A percentile compares a stretch with the other conserved stretches of the same genome.
These are phyloP conservation scores for Gari tellinella DNA, from an alignment of 2,888 invertebrate species.

Conservation along the genomic window DNA sequence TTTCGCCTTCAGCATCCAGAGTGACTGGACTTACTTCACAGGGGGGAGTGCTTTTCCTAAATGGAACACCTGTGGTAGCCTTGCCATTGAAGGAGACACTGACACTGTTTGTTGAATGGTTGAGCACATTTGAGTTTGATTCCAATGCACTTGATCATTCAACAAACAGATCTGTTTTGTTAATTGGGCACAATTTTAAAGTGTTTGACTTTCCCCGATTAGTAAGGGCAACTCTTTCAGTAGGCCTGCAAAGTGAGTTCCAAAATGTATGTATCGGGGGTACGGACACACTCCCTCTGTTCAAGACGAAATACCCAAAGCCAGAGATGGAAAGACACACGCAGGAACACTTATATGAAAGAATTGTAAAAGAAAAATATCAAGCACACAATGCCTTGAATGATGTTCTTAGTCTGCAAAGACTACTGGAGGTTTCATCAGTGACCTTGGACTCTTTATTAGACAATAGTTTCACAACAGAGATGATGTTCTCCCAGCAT, in stretches of 20 bases:
- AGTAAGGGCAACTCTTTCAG: not conserved
- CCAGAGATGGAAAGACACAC: not conserved
- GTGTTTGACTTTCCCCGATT: slow-evolving; percentile 21
- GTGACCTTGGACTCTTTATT: no score
- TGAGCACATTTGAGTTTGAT: no score
- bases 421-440: no score
- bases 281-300: slow-evolving; percentile 10
- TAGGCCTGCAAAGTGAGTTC: not conserved
- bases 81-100: slow-evolving; percentile 6
- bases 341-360: not conserved
- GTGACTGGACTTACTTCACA: slow-evolving; percentile 17
- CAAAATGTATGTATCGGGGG: not conserved
- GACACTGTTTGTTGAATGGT: slow-evolving; percentile 8
- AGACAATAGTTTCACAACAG: no score
- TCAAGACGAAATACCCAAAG: not conserved
- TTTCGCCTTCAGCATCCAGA: slow-evolving; percentile 9
- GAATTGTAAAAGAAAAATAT: slow-evolving; percentile 7
- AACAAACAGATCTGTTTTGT: not conserved
- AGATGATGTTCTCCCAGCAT: no score
- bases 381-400: slow-evolving; percentile 22
- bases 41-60: slow-evolving; percentile 5
- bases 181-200: slow-evolving; percentile 34
- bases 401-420: slow-evolving; percentile 17
- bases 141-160: no score
- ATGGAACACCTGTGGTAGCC: slow-evolving; percentile 10